These are phyloP conservation scores for Agrochola macilenta DNA, from an alignment of 2,888 invertebrate species.

Conservation along the genomic window DNA sequence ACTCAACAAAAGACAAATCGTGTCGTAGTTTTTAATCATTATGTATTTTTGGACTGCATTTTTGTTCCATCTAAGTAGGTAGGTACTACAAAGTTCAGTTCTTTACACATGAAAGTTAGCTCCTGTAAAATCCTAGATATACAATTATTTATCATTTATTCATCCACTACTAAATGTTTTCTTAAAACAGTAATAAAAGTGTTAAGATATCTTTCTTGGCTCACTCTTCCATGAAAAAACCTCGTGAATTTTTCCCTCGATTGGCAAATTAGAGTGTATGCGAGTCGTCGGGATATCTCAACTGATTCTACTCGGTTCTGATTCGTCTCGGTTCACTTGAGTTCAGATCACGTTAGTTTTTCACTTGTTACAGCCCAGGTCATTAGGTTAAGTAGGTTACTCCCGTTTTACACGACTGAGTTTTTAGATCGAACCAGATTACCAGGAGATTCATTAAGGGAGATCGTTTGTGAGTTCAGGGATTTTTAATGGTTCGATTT, in stretches of 20 bases:
- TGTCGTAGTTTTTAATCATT: too few species aligned
- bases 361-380: conserved; percentile 52
- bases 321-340: conserved; percentile 70
- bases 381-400: conserved; percentile 55
- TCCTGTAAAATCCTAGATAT: too few species aligned
- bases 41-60: too few species aligned
- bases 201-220: conserved; percentile 30
- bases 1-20: neutral
- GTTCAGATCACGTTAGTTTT: conserved; percentile 59
- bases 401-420: conserved; percentile 23
- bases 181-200: neutral
- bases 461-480: conserved; percentile 27
- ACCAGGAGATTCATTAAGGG: conserved; percentile 47
- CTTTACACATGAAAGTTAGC: neutral
- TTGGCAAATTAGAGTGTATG: conserved; percentile 83
- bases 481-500: conserved; percentile 26
- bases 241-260: conserved; percentile 80
- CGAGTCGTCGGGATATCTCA: conserved; percentile 77
- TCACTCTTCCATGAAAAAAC: conserved; percentile 53
- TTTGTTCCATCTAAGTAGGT: accelerated
- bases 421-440: conserved; percentile 41
- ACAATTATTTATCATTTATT: neutral
- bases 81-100: neutral
- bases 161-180: neutral
- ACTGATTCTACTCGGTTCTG: conserved; percentile 72